Evolutionary conservation across 2,888 invertebrate genomes (phyloP).

Genomic region (Meganola albula): DNA sequence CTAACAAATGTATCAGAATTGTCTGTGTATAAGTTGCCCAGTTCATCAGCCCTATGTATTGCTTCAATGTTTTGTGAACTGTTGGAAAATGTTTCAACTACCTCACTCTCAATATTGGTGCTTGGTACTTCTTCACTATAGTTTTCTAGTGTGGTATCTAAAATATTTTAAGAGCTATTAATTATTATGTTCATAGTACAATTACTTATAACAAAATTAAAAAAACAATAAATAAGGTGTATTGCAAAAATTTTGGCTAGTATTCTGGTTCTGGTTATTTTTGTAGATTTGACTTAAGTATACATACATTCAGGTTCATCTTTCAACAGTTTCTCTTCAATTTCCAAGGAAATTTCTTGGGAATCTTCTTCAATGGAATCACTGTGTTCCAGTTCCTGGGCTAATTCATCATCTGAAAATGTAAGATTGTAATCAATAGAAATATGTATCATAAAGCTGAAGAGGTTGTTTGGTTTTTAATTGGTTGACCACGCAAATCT

Average conservation of each 20-base stretch:
- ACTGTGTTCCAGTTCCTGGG: conserved; percentile 67
- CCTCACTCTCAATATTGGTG: conserved; percentile 45
- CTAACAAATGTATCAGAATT: conserved; percentile 49
- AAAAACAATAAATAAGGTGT: too few relatives aligned
- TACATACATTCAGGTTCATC: conserved; percentile 69
- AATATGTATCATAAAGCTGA: too few relatives aligned
- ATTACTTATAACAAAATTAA: too few relatives aligned
- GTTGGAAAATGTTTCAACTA: conserved; percentile 56
- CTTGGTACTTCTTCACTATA: conserved; percentile 54
- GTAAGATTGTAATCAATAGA: neutral
- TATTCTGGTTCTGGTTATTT: too few relatives aligned
- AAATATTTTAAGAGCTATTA: conserved; percentile 7
- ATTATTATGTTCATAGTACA: too few relatives aligned
- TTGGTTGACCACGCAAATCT: too few relatives aligned
- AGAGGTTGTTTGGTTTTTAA: too few relatives aligned
- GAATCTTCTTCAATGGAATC: conserved; percentile 71
- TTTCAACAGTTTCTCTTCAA: conserved; percentile 68
- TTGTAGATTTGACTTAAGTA: neutral
- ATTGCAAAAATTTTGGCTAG: too few relatives aligned
- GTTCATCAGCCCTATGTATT: conserved; percentile 57
- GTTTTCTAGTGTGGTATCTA: conserved; percentile 67
- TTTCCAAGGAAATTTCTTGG: conserved; percentile 68
- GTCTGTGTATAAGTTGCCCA: conserved; percentile 66
- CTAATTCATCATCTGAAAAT: conserved; percentile 64
- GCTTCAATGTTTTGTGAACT: conserved; percentile 57